Evolutionary conservation across 2,113 vertebrate species (phyloP).

Genomic region (Apteryx mantelli): DNA sequence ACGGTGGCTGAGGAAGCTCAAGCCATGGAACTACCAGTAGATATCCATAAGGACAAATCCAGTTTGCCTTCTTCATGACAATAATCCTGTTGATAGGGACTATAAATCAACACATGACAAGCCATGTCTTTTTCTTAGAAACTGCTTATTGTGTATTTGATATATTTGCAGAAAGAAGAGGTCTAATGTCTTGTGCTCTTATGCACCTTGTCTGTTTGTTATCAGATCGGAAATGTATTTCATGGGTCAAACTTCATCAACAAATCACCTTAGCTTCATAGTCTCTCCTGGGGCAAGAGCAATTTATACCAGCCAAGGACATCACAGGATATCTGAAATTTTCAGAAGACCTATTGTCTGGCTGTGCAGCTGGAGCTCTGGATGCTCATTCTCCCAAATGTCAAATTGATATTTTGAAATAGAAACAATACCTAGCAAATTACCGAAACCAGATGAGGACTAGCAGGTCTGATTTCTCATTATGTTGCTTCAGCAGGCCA

Average conservation of each 20-base stretch:
- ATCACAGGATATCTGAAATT: not conserved
- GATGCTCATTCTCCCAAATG: not conserved
- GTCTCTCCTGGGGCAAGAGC: not conserved
- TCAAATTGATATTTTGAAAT: conserved; percentile 4
- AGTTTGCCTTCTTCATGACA: not conserved
- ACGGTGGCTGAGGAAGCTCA: not conserved
- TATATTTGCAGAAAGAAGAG: not conserved
- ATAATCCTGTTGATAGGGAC: not conserved
- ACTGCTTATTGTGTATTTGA: not conserved
- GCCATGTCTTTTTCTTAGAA: not conserved
- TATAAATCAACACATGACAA: not conserved
- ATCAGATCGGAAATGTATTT: conserved; percentile 8
- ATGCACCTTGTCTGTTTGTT: not conserved
- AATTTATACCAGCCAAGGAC: not conserved
- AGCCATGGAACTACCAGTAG: not conserved
- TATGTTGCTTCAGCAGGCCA: not conserved
- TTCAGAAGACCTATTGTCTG: not conserved
- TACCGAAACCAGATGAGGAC: not conserved
- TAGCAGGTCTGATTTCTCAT: not conserved
- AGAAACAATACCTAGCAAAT: conserved; percentile 16
- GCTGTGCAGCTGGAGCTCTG: not conserved
- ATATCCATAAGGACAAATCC: not conserved
- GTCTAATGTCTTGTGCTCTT: not conserved
- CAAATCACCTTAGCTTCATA: not conserved
- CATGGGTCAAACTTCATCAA: not conserved